phyloP scores from a whole-genome alignment of 2,888 invertebrate species.

The Meteorus colon region DNA sequence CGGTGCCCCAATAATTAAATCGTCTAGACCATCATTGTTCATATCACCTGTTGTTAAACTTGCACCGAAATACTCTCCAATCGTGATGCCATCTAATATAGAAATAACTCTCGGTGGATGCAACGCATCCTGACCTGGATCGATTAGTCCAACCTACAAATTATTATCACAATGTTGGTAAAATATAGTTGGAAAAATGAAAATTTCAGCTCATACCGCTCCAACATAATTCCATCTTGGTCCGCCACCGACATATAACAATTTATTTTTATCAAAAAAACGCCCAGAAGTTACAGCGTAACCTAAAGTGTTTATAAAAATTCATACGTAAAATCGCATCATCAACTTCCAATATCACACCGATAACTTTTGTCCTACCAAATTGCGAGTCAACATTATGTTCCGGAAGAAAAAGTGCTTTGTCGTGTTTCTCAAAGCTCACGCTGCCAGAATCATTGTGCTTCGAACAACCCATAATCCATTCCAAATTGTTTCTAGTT shows the following conservation, averaged over 20 bases:
- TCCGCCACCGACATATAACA: slow-evolving; percentile 58
- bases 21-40: slow-evolving; percentile 63
- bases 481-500: not conserved
- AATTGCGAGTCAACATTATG: slow-evolving; percentile 53
- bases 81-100: slow-evolving; percentile 53
- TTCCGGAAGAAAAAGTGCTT: slow-evolving; percentile 39
- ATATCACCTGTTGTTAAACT: slow-evolving; percentile 64
- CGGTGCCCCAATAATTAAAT: slow-evolving; percentile 66
- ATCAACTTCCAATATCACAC: not conserved
- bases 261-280: slow-evolving; percentile 55
- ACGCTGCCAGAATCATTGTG: slow-evolving; percentile 54
- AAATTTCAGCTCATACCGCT: slow-evolving; percentile 48
- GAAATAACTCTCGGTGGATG: slow-evolving; percentile 40
- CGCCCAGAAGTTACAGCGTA: slow-evolving; percentile 62
- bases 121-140: slow-evolving; percentile 40
- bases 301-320: slow-evolving; percentile 51
- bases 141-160: slow-evolving; percentile 57
- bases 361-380: slow-evolving; percentile 48
- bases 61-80: slow-evolving; percentile 66
- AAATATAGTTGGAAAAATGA: not conserved
- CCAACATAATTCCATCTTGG: slow-evolving; percentile 60
- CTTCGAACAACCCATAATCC: slow-evolving; percentile 57
- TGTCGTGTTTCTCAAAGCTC: slow-evolving; percentile 41
- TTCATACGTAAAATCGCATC: not conserved
- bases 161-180: not conserved